Evolutionary conservation across 2,888 invertebrate genomes (phyloP).

Genomic region (Tenodera sinensis): DNA sequence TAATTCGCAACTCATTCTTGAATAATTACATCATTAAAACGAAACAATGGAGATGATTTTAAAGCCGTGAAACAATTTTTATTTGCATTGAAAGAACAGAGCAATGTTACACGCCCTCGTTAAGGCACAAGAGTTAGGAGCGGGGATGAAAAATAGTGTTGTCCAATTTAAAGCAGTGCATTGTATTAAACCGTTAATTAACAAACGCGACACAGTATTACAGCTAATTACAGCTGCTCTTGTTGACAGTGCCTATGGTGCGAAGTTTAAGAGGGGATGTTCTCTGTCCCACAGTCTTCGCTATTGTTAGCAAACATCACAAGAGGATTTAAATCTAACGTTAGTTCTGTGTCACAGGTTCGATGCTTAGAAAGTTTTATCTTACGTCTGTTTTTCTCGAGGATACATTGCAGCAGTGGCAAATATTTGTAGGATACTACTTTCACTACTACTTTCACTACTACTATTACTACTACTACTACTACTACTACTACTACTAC

Average conservation of each 20-base stretch:
- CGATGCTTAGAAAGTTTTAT: no score
- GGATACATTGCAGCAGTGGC: no score
- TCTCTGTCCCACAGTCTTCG: not conserved
- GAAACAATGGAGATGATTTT: not conserved
- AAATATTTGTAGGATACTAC: no score
- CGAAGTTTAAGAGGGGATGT: not conserved
- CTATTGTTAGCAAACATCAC: not conserved
- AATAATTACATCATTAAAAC: not conserved
- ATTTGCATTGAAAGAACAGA: not conserved
- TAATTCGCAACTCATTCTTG: not conserved
- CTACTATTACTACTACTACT: no score
- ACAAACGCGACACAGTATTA: not conserved
- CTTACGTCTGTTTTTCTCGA: no score
- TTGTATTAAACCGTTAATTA: not conserved
- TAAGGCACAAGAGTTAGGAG: not conserved
- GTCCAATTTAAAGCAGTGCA: not conserved
- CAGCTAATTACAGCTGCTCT: not conserved
- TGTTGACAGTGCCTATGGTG: not conserved
- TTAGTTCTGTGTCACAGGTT: no score
- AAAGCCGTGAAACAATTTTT: not conserved
- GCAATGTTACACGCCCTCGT: not conserved
- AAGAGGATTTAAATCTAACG: no score
- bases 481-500: no score
- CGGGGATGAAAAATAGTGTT: not conserved
- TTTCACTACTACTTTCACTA: no score